Evolutionary conservation across 1,140 invertebrate species (phyloP).

Genomic region (Trachymyrmex septentrionalis): DNA sequence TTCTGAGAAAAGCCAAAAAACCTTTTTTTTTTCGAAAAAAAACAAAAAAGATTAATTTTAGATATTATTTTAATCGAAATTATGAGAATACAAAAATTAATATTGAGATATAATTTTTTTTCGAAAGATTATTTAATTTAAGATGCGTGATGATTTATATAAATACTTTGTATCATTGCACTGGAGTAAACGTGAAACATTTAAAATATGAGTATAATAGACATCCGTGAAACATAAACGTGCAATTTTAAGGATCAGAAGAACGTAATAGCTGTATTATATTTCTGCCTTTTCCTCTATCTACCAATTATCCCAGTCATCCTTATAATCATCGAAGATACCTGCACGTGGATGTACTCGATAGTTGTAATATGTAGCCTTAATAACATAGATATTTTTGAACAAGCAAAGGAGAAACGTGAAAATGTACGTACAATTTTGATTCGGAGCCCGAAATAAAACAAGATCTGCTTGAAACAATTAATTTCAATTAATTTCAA

Average conservation of each 20-base stretch:
- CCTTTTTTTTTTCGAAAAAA: neutral
- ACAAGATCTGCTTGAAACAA: neutral
- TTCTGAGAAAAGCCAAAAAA: neutral
- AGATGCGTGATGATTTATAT: neutral
- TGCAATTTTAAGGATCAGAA: constrained; percentile 50
- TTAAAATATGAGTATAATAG: constrained; percentile 29
- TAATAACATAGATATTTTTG: constrained; percentile 16
- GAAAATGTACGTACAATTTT: neutral
- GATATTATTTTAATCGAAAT: too few species aligned
- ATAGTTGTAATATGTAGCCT: constrained; percentile 15
- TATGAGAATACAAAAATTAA: neutral
- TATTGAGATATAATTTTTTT: neutral
- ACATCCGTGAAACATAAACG: constrained; percentile 52
- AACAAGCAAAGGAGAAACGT: neutral
- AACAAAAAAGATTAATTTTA: too few species aligned
- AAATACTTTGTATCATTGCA: neutral
- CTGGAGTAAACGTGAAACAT: neutral
- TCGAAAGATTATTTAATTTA: neutral
- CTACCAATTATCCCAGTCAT: constrained; percentile 41
- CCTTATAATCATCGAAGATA: constrained; percentile 39
- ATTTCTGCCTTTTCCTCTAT: constrained; percentile 46
- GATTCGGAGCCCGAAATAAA: neutral
- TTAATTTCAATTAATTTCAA: neutral
- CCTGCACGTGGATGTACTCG: neutral
- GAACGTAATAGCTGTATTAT: constrained; percentile 62